These are phyloP conservation scores for Mobula hypostoma DNA, from an alignment of 2,113 vertebrate species.

Conservation along the genomic window DNA sequence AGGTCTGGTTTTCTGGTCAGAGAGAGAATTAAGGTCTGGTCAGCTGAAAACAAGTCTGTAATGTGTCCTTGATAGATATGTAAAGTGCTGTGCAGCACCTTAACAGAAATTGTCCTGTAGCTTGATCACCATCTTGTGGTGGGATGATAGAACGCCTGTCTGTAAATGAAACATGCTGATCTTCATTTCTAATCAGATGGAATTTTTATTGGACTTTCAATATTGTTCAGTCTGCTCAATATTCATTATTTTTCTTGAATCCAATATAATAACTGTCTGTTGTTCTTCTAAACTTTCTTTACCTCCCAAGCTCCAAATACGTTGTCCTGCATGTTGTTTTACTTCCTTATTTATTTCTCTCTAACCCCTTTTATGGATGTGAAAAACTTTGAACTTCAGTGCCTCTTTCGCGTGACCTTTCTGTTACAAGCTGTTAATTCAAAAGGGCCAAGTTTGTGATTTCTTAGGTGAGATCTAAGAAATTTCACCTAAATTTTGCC, in stretches of 20 bases:
- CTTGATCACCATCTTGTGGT: conserved; percentile 29
- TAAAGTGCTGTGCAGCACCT: not conserved
- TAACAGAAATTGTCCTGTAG: no score
- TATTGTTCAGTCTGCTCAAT: not conserved
- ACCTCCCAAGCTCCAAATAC: not conserved
- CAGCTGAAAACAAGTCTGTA: not conserved
- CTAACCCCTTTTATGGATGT: not conserved
- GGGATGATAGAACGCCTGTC: not conserved
- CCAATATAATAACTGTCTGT: not conserved
- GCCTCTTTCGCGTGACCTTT: not conserved
- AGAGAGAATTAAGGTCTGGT: not conserved
- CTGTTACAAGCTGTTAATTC: not conserved
- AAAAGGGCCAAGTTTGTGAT: not conserved
- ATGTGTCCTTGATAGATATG: not conserved
- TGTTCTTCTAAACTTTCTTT: not conserved
- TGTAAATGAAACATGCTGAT: not conserved
- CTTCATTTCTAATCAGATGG: not conserved
- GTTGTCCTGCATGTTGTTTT: not conserved
- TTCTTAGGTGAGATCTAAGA: no score
- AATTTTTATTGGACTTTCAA: not conserved
- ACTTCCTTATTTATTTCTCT: not conserved
- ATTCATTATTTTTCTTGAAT: not conserved
- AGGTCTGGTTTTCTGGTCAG: not conserved
- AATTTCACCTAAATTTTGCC: no score
- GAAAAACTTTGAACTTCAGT: not conserved